Conservation (phyloP, 2,797 vertebrate species). For the Taenioides sp. region DNA sequence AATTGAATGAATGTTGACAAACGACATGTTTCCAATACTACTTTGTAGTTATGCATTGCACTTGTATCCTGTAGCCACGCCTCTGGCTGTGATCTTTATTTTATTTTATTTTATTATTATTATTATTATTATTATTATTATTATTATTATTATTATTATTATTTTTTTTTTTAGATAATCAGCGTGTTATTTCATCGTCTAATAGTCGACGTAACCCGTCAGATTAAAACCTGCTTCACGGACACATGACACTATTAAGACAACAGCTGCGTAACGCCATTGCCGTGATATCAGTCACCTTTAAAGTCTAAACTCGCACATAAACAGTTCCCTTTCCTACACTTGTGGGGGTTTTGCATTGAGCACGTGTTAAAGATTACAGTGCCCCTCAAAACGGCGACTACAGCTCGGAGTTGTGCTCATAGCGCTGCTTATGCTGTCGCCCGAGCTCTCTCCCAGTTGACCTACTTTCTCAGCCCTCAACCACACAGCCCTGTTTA, state of each 20-base stretch:
- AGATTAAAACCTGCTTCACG: conserved; percentile 15
- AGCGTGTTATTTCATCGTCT: not conserved
- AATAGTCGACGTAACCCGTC: conserved; percentile 6
- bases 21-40: too few species aligned
- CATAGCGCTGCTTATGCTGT: conserved; percentile 70
- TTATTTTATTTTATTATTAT: not conserved
- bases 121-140: not conserved
- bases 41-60: too few species aligned
- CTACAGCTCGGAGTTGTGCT: conserved; percentile 48
- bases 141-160: not conserved
- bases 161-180: not conserved
- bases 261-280: conserved; percentile 28
- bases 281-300: conserved; percentile 14
- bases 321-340: conserved; percentile 1
- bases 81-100: not conserved
- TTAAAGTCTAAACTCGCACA: not conserved
- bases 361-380: conserved; percentile 61
- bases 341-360: conserved; percentile 28
- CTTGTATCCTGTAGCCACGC: too few species aligned
- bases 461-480: conserved; percentile 85
- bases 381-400: conserved; percentile 26
- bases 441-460: conserved; percentile 77
- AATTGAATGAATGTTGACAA: too few species aligned
- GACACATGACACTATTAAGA: conserved; percentile 8
- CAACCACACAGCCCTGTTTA: conserved; percentile 76